These are phyloP conservation scores for Argyra leucocephala DNA, from an alignment of 2,888 invertebrate species.

Conservation along the genomic window DNA sequence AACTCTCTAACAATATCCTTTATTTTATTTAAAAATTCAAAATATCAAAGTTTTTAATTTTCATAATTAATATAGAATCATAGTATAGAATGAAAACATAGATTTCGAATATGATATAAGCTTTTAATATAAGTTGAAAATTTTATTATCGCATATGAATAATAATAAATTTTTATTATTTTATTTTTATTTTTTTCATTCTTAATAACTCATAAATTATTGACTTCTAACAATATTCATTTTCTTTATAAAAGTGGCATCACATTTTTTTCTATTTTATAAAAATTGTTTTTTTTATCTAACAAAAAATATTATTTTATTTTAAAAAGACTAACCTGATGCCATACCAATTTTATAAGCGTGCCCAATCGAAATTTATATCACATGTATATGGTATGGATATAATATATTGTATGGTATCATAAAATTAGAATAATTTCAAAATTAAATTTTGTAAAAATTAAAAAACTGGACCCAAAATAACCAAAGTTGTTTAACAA, in stretches of 20 bases:
- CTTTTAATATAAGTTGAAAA: too few relatives aligned
- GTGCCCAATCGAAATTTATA: neutral
- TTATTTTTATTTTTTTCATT: too few relatives aligned
- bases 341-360: neutral
- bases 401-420: too few relatives aligned
- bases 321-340: neutral
- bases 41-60: too few relatives aligned
- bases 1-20: too few relatives aligned
- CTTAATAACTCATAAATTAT: neutral
- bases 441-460: neutral
- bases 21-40: too few relatives aligned
- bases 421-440: too few relatives aligned
- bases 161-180: neutral
- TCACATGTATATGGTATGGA: too few relatives aligned
- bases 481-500: neutral
- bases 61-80: too few relatives aligned
- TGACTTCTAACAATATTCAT: neutral
- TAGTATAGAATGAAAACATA: too few relatives aligned
- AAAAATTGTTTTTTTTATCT: neutral
- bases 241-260: neutral
- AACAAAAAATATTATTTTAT: neutral
- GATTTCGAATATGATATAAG: too few relatives aligned
- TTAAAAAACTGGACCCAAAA: neutral
- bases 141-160: neutral
- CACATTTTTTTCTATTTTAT: neutral